phyloP scores from a whole-genome alignment of 2,113 vertebrate genomes.

The Crotophaga sulcirostris region DNA sequence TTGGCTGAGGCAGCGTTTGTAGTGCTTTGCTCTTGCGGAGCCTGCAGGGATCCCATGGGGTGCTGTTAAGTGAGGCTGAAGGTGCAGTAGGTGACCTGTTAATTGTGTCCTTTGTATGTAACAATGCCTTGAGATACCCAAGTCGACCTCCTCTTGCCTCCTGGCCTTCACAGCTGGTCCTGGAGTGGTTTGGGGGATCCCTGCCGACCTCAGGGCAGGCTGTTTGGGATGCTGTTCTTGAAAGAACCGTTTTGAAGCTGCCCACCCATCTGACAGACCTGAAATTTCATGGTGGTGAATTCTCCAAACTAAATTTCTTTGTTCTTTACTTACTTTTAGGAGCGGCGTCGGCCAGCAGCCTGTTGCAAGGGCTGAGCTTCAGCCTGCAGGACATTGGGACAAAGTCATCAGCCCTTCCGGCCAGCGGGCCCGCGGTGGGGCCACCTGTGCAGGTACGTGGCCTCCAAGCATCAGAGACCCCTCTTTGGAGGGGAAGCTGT shows the following conservation, averaged over 20 bases:
- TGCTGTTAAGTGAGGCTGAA: rapidly evolving
- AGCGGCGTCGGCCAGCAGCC: constrained; percentile 91
- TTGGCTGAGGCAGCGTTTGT: neutral
- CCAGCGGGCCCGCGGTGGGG: constrained; percentile 54
- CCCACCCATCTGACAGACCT: rapidly evolving
- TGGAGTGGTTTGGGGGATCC: neutral
- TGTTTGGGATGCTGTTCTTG: neutral
- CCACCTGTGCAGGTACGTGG: constrained; percentile 73
- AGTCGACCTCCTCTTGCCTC: rapidly evolving
- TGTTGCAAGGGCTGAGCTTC: constrained; percentile 96
- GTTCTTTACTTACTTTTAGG: constrained; percentile 29
- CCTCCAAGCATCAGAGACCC: rapidly evolving
- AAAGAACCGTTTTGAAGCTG: neutral
- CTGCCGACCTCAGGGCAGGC: rapidly evolving
- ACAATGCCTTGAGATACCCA: neutral
- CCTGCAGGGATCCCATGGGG: neutral
- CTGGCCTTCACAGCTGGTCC: neutral
- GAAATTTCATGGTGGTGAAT: neutral
- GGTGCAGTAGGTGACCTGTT: neutral
- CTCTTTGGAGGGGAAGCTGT: neutral
- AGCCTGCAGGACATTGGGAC: constrained; percentile 94
- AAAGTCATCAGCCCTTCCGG: constrained; percentile 83
- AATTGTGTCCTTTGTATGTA: rapidly evolving
- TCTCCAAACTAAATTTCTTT: neutral
- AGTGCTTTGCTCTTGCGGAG: neutral